These are phyloP conservation scores for Trachelipus rathkii DNA, from an alignment of 1,140 invertebrate species.

Conservation along the genomic window DNA sequence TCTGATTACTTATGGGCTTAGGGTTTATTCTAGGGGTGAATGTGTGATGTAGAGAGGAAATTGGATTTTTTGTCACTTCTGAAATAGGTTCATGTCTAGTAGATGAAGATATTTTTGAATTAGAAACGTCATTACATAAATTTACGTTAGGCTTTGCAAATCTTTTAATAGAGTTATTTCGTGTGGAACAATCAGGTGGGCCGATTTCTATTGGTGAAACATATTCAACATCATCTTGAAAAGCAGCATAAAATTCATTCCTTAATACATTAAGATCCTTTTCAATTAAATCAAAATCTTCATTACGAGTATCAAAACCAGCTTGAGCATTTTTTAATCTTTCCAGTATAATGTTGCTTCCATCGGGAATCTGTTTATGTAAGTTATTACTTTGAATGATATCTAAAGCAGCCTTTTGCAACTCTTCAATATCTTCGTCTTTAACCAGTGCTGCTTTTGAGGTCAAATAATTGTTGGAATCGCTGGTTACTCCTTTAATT, in stretches of 20 bases:
- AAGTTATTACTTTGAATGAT: neutral
- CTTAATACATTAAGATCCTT: constrained; percentile 51
- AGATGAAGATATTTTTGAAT: too few relatives aligned
- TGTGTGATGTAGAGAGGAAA: too few relatives aligned
- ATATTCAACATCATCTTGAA: constrained; percentile 48
- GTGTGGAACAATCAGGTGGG: neutral
- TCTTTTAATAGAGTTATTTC: too few relatives aligned
- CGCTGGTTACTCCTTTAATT: neutral
- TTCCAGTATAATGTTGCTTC: neutral
- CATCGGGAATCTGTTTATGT: constrained; percentile 13
- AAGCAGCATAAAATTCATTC: constrained; percentile 54
- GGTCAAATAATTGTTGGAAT: neutral
- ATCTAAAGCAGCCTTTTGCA: neutral
- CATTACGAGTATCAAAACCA: constrained; percentile 50
- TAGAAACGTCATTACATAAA: too few relatives aligned
- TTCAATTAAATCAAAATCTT: constrained; percentile 52
- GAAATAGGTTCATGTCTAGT: constrained; percentile 44
- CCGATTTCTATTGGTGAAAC: neutral
- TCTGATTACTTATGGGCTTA: too few relatives aligned
- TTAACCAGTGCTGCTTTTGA: neutral
- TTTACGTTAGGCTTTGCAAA: too few relatives aligned
- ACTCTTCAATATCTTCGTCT: neutral
- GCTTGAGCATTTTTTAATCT: constrained; percentile 45
- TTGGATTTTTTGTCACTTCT: constrained; percentile 38
- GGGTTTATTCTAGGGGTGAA: too few relatives aligned